A percentile compares a stretch with the other conserved stretches of the same genome.
Conservation (phyloP, 2,797 vertebrate genomes). For the Petrocephalus schoutedeni region DNA sequence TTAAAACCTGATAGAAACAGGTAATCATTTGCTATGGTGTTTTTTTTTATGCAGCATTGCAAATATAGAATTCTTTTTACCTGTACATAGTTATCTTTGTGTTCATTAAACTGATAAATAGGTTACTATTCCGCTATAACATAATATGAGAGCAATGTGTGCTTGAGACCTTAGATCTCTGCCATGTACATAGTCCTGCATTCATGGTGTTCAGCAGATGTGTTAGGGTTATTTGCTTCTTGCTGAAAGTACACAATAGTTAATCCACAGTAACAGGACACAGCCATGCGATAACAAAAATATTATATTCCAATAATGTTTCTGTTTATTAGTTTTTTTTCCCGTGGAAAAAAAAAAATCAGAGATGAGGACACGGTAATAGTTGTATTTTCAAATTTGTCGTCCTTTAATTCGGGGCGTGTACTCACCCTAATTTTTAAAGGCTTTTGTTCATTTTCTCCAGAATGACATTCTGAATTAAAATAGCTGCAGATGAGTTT, state of each 20-base stretch:
- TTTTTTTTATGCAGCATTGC: slow-evolving; percentile 76
- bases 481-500: slow-evolving; percentile 42
- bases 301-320: slow-evolving; percentile 58
- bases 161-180: slow-evolving; percentile 17
- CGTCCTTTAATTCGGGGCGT: slow-evolving; percentile 68
- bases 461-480: slow-evolving; percentile 36
- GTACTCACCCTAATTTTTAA: slow-evolving; percentile 43
- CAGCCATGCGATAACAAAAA: slow-evolving; percentile 74
- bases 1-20: slow-evolving; percentile 78
- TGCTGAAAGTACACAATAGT: slow-evolving; percentile 71
- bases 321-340: slow-evolving; percentile 49
- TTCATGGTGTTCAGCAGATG: slow-evolving; percentile 43
- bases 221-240: slow-evolving; percentile 49
- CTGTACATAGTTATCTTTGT: slow-evolving; percentile 67
- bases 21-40: slow-evolving; percentile 54
- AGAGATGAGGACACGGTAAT: slow-evolving; percentile 54
- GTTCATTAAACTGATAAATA: slow-evolving; percentile 42
- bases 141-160: slow-evolving; percentile 34
- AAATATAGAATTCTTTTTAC: slow-evolving; percentile 86
- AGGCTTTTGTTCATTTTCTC: slow-evolving; percentile 29
- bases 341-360: slow-evolving; percentile 59
- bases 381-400: slow-evolving; percentile 47
- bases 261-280: slow-evolving; percentile 77
- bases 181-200: slow-evolving; percentile 38
- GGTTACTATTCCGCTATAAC: slow-evolving; percentile 45